Conservation (phyloP, 2,797 vertebrate genomes). For the Halcyon smyrnensis region DNA sequence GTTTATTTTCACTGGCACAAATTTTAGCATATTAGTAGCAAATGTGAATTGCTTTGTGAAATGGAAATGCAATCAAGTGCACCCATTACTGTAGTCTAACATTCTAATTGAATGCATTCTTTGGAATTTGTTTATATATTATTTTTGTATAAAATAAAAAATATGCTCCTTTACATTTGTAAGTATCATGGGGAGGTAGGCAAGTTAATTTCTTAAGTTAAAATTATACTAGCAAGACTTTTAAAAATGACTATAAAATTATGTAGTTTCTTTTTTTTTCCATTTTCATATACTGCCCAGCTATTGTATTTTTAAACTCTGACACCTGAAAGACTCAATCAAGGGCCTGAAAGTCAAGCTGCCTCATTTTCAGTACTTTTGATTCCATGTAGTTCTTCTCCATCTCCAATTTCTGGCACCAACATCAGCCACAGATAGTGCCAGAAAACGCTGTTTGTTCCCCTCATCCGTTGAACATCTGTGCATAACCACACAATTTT, state of each 20-base stretch:
- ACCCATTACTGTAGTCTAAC: neutral
- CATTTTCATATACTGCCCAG: neutral
- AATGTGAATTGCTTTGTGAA: constrained; percentile 39
- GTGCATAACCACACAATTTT: neutral
- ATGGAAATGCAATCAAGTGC: constrained; percentile 38
- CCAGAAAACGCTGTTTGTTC: neutral
- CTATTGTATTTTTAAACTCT: neutral
- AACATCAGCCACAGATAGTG: neutral
- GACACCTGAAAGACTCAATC: neutral
- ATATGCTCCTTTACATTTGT: constrained; percentile 15
- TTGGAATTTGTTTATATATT: constrained; percentile 2
- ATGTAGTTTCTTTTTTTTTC: neutral
- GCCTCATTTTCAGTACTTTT: neutral
- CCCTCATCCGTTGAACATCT: neutral
- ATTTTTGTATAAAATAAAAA: constrained; percentile 20
- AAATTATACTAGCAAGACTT: neutral
- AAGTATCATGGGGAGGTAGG: neutral
- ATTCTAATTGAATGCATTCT: constrained; percentile 23
- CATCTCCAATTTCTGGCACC: neutral
- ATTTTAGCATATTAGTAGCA: constrained; percentile 38
- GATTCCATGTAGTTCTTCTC: neutral
- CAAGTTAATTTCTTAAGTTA: constrained; percentile 11
- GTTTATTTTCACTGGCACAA: constrained; percentile 52
- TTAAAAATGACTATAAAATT: neutral
- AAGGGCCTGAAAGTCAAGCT: neutral